Evolutionary conservation across 2,888 invertebrate genomes (phyloP).

Genomic region (Agriotes lineatus): DNA sequence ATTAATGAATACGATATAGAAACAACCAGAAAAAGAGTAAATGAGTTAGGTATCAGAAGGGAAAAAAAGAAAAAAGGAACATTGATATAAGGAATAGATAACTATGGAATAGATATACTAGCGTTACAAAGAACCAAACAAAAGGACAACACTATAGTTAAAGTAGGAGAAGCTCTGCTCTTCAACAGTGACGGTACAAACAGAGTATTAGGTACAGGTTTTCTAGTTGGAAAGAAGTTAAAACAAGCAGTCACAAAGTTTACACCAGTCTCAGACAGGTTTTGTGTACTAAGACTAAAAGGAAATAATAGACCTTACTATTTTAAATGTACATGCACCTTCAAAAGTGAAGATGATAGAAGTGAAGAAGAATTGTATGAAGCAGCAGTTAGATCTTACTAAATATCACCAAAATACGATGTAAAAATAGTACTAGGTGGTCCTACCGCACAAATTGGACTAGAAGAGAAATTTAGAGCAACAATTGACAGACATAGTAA

Average conservation of each 20-base stretch:
- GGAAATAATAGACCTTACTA: neutral
- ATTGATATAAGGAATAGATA: no score
- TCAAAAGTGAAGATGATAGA: neutral
- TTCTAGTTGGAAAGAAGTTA: neutral
- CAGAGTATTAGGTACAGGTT: neutral
- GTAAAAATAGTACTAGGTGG: neutral
- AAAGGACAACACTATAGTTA: neutral
- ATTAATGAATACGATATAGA: no score
- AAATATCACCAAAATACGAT: slow-evolving; percentile 3
- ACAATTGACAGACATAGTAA: no score
- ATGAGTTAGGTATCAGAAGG: no score
- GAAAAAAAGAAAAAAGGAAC: no score
- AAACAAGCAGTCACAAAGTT: neutral
- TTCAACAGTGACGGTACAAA: neutral
- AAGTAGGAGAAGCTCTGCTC: neutral
- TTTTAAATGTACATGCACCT: neutral
- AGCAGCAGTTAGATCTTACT: neutral
- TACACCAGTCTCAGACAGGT: neutral
- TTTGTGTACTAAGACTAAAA: neutral
- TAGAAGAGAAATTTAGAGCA: no score
- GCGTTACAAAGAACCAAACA: neutral
- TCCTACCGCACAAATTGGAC: no score
- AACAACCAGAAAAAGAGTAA: no score
- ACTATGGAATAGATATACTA: neutral
- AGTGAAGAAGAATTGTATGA: neutral